Base-by-base conservation (phyloP, 2,888 invertebrate species). In the Microctonus hyperodae region DNA sequence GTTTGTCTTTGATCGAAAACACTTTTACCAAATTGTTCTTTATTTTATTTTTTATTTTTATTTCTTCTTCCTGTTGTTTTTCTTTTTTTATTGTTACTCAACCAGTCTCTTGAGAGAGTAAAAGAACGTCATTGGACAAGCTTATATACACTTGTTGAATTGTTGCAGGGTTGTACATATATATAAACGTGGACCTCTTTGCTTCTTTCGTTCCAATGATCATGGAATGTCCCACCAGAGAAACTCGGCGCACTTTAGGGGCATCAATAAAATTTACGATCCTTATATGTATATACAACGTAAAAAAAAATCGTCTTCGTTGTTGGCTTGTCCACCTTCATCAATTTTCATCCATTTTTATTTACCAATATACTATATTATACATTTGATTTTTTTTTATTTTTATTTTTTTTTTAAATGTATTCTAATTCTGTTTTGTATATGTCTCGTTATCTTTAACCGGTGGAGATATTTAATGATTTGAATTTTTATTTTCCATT, bases 251-350 rank as follows among this genome's bases (percentile, higher is more conserved):
- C 60, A 44, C 65, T 44, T 25, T n/a, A n/a, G n/a, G 62, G 57
- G 65, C 60, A 48, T 65, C 65, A 65, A 70, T 68, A 70, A 70
- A 70, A 68, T 70, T 68, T 65, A 66, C 70, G 64, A 68, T 68
- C 55, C 61, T 48, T 55, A 33, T n/a, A n/a, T n/a, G n/a, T n/a
- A n/a, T 55, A 35, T 31, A 59, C n/a, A 16, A 11, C 57, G 44
- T 64, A 44, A n/a, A 28, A 40, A 23, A 25, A 4, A 13, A 31
- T 57, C 50, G 22, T 48, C n/a, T 22, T n/a, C 56, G 11, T 22
- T 2, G 13, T 13, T 40, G 5, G 58, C n/a, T n/a, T n/a, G n/a
- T 48, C 56, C 33, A 22, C 20, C 23, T 44, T 20, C 51, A 25
- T 48, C 7, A 40, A 13, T 40, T 40, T 25, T 16, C 22, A 62